These are phyloP conservation scores for Xestobium rufovillosum DNA, from an alignment of 2,888 invertebrate species.

Conservation along the genomic window DNA sequence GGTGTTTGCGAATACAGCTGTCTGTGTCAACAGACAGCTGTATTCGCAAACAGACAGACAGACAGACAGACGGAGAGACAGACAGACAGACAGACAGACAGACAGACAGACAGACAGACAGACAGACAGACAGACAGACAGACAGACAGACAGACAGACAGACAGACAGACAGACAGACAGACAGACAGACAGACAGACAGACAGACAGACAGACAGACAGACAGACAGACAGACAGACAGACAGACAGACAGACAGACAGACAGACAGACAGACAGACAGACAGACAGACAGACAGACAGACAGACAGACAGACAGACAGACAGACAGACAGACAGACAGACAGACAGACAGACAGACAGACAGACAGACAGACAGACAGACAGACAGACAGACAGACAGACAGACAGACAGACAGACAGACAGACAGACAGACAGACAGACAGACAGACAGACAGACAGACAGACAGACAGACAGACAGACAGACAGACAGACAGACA, in stretches of 20 bases:
- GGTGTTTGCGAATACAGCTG: too few relatives aligned
- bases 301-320: constrained; percentile 4
- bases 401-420: constrained; percentile 4
- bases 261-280: constrained; percentile 4
- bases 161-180: constrained; percentile 4
- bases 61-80: too few relatives aligned
- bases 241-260: constrained; percentile 4
- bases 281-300: constrained; percentile 4
- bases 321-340: constrained; percentile 4
- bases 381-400: constrained; percentile 4
- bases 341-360: constrained; percentile 4
- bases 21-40: too few relatives aligned
- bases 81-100: constrained; percentile 4
- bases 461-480: constrained; percentile 4
- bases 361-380: constrained; percentile 4
- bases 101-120: constrained; percentile 4
- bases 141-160: constrained; percentile 4
- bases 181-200: constrained; percentile 4
- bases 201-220: constrained; percentile 4
- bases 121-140: constrained; percentile 4
- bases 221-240: constrained; percentile 4
- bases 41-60: too few relatives aligned
- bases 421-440: constrained; percentile 4
- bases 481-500: constrained; percentile 4
- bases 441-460: constrained; percentile 4